Percentiles rank a stretch among this genome's conserved stretches.
Conservation (phyloP, 2,797 vertebrate genomes). For the Lutjanus argentimaculatus region DNA sequence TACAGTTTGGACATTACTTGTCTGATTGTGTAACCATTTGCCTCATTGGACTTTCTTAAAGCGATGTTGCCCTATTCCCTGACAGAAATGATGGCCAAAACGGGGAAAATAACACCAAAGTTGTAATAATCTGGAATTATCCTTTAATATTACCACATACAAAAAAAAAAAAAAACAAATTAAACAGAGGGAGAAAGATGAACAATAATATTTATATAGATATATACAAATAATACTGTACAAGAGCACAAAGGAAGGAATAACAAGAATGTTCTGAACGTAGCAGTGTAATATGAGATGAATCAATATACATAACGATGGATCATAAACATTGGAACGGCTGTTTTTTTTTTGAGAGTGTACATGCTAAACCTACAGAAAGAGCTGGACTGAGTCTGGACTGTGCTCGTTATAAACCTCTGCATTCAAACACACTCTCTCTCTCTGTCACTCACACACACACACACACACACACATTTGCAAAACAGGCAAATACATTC, state of each 20-base stretch:
- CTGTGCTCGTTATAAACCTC: conserved; percentile 60
- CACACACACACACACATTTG: conserved; percentile 32
- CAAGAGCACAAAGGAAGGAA: conserved; percentile 73
- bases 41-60: background rate
- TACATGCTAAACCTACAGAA: conserved; percentile 30
- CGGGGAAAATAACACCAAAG: conserved; percentile 14
- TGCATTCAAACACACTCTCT: conserved; percentile 37
- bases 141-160: conserved; percentile 62
- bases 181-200: conserved; percentile 38
- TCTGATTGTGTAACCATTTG: background rate
- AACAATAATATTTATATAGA: conserved; percentile 81
- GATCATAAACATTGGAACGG: conserved; percentile 47
- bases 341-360: conserved; percentile 18
- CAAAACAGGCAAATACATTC: conserved; percentile 75
- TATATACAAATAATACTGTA: conserved; percentile 86
- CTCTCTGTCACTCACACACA: conserved; percentile 14
- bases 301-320: conserved; percentile 42
- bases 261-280: conserved; percentile 40
- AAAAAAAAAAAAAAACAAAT: conserved; percentile 24
- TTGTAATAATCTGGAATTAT: conserved; percentile 40
- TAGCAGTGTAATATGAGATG: conserved; percentile 56
- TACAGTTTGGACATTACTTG: no score
- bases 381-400: conserved; percentile 73
- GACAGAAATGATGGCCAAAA: background rate
- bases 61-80: background rate